Percentiles rank a stretch among this genome's conserved stretches.
phyloP scores from a whole-genome alignment of 1,140 invertebrate species.

The Calosoma granatense region DNA sequence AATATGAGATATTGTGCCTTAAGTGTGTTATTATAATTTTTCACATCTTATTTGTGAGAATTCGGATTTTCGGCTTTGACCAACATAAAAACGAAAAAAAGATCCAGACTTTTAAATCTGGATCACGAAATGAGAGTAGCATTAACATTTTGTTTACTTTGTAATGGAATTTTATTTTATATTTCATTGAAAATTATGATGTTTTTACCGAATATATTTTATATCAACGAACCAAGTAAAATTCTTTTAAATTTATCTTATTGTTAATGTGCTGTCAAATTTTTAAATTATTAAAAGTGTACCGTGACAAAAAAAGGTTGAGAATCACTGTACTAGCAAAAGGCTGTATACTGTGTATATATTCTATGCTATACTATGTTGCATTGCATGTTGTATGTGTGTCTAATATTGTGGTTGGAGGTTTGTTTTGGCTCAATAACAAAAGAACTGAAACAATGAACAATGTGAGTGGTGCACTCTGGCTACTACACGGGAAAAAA shows the following conservation, averaged over 20 bases:
- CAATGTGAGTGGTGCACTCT: no score
- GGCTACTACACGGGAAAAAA: no score
- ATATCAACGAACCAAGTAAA: neutral
- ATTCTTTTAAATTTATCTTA: neutral
- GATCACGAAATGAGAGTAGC: conserved; percentile 14
- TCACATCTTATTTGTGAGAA: conserved; percentile 27
- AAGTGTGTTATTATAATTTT: conserved; percentile 27
- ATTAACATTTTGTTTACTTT: conserved; percentile 3
- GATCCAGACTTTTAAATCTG: conserved; percentile 9
- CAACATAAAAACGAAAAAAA: conserved; percentile 28
- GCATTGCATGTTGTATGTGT: no score
- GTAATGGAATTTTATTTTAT: neutral
- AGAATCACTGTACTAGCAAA: neutral
- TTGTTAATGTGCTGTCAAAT: neutral
- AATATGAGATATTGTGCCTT: conserved; percentile 16
- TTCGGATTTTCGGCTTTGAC: conserved; percentile 27
- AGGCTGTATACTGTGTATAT: no score
- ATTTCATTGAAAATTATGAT: neutral
- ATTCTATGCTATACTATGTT: no score
- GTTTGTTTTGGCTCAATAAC: no score
- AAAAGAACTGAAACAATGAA: no score
- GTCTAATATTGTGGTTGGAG: no score
- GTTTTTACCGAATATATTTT: neutral
- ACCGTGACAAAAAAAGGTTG: neutral
- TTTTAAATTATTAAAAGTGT: neutral